Evolutionary conservation across 2,888 invertebrate genomes (phyloP), one percentile per base, ranked within the genome.

Genomic region (Lasioglossum vierecki): DNA sequence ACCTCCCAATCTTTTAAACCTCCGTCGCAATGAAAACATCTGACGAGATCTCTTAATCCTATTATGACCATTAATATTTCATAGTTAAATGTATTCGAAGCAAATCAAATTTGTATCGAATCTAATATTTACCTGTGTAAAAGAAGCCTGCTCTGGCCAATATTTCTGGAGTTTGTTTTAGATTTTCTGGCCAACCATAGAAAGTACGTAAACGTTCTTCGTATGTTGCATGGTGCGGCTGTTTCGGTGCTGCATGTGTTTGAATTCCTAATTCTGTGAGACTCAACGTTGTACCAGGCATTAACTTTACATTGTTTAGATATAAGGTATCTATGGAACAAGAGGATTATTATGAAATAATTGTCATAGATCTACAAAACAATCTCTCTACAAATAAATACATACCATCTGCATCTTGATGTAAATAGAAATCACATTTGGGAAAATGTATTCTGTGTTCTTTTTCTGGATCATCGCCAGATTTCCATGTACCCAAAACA

Each of bases 11-110:
- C 97, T 89, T 98, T 96, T 74, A 99, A 95, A 0, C 99, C 98
- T 70, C 99, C 99, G 95, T 98, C 98, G 95, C 99, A 99, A 95
- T 98, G 98, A 95, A 99, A 99, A 95, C 99, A 99, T 80, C 98
- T 97, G 49, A 98, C 98, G 95, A 97, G 97, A 94, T 98, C 98
- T 72, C 96, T 96, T 39, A 95, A 95, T 30, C 97, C 97, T 89
- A 96, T 74, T n/a, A 53, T 15, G 73, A 76, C 76, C 66, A 49
- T 60, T 39, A 76, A 46, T 15, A 72, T 72, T 49, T 57, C 1
- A 26, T 26, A 76, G n/a, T 77, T 46, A 60, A 46, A 71, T 4
- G 35, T 60, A 60, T 44, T 41, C 57, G 15, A 41, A 41, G 18
- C 22, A 66, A 68, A 30, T 39, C 44, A 3, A 15, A n/a, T 35